A percentile compares a stretch with the other conserved stretches of the same genome.
Evolutionary conservation across 2,797 vertebrate species (phyloP).

Genomic region (Premnoplex brunnescens): DNA sequence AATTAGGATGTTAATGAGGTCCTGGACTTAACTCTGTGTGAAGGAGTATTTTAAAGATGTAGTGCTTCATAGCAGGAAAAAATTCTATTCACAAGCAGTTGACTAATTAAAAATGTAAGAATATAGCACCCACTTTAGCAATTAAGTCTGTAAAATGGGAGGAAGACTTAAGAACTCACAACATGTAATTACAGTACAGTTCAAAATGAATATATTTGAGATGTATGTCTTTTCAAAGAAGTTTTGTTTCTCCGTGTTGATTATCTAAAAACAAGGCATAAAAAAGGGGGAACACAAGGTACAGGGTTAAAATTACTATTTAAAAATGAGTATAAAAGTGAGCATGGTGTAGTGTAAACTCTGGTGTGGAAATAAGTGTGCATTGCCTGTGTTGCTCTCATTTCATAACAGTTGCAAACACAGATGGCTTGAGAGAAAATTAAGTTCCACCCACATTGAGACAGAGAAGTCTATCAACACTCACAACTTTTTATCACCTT

Average conservation of each 20-base stretch:
- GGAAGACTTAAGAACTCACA: neutral
- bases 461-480: constrained; percentile 3
- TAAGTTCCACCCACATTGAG: constrained; percentile 5
- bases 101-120: constrained; percentile 30
- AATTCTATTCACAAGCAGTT: neutral
- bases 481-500: neutral
- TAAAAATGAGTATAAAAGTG: neutral
- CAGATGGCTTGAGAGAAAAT: constrained; percentile 15
- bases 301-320: neutral
- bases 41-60: constrained; percentile 1
- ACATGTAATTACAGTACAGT: neutral
- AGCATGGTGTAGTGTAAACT: neutral
- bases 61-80: neutral
- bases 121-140: neutral
- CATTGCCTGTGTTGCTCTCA: neutral
- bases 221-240: neutral
- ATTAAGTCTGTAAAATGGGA: neutral
- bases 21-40: neutral
- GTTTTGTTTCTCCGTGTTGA: neutral
- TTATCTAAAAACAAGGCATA: neutral
- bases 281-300: neutral
- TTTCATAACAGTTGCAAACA: neutral
- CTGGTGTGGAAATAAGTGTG: neutral
- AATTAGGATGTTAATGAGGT: constrained; percentile 21
- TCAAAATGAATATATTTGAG: neutral